phyloP scores from a whole-genome alignment of 92 coral and sea anemone genomes.

The Epizoanthus ramosus region DNA sequence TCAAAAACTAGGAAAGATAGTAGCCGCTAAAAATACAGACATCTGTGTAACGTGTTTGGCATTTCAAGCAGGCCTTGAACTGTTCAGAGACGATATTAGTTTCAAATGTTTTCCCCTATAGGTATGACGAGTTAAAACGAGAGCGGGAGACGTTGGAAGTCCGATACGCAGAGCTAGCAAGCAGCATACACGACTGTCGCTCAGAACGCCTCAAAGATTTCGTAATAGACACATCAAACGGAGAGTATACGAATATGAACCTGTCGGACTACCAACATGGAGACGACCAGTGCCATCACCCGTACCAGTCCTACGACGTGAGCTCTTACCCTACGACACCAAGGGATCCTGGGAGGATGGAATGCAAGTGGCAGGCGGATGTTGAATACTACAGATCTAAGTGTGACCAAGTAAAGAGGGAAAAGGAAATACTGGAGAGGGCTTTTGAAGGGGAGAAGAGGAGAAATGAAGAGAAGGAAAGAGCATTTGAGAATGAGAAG shows the following conservation, averaged over 20 bases:
- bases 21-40: no score
- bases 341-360: conserved; percentile 23
- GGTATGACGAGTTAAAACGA: conserved; percentile 65
- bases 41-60: no score
- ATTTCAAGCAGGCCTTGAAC: no score
- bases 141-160: conserved; percentile 37
- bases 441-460: conserved; percentile 73
- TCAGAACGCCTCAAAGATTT: conserved; percentile 34
- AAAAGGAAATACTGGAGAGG: conserved; percentile 75
- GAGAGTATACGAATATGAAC: conserved; percentile 33
- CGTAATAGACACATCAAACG: conserved; percentile 38
- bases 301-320: conserved; percentile 27
- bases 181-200: conserved; percentile 34
- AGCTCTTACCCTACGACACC: conserved; percentile 32
- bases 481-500: conserved; percentile 67
- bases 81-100: neutral
- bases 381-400: conserved; percentile 78
- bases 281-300: conserved; percentile 4
- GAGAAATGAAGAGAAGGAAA: conserved; percentile 79
- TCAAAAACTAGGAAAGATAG: no score
- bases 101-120: neutral
- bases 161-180: conserved; percentile 34
- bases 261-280: conserved; percentile 21
- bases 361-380: conserved; percentile 55
- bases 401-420: conserved; percentile 77